Evolutionary conservation across 2,797 vertebrate genomes (phyloP), one percentile per base, ranked within the genome.

Genomic region (Nannoperca australis): DNA sequence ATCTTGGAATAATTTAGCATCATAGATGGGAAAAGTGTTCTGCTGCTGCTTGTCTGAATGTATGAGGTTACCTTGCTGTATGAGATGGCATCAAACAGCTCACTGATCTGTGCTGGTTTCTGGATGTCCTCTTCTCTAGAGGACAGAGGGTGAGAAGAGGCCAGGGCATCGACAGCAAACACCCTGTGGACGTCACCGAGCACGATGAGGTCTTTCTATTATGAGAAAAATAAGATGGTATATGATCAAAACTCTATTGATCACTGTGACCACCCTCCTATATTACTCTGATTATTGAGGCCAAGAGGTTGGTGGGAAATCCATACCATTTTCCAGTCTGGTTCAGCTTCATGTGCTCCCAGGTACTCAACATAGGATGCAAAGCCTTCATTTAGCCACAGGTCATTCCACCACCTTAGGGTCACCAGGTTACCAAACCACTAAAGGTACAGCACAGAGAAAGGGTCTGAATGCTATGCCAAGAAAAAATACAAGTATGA

Each of bases 371-470:
- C 97, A 0, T 98, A 99, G 2, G 97, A 97, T 3, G 98, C 98
- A 2, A 99, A 99, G 63, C 98, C 98, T 89, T 99, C 98, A 0
- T 99, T 99, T 76, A 99, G 93, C 98, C 98, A 99, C 81, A 99
- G 85, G 87, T 99, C 97, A 0, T 98, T 99, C 98, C 98, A 99
- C 98, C 98, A 99, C 3, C 30, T 91, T 68, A 99, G 81, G 0
- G 98, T 99, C 73, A 99, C 98, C 84, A 99, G 94, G 87, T 99
- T 99, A 55, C 98, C 98, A 6, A 99, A 99, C 98, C 98, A 99
- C 98, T 99, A 0, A 32, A 68, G 34, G n/a, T 30, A 79, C 40
- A 82, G 38, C 8, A 50, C 9, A 73, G 0, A 27, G 2, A 32
- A 55, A 27, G 12, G 0, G 0, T 59, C n/a, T 30, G n/a, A 66